Evolutionary conservation across 92 coral and sea anemone species (phyloP).

Genomic region (Phymanthus crucifer): DNA sequence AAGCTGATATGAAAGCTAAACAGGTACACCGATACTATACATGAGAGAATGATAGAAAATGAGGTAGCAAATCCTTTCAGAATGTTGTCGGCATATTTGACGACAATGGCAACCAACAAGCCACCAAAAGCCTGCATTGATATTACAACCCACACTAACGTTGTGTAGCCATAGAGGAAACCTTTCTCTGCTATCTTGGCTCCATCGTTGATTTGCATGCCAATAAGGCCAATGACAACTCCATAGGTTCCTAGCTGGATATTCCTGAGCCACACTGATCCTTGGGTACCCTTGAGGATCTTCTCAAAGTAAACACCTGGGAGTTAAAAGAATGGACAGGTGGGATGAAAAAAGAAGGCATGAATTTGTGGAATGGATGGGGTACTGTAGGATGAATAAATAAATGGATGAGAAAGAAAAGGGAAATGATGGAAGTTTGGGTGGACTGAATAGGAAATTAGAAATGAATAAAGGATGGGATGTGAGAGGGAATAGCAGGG

Average conservation of each 20-base stretch:
- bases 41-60: constrained; percentile 80
- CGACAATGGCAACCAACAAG: constrained; percentile 88
- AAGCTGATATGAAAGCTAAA: constrained; percentile 77
- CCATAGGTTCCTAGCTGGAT: constrained; percentile 86
- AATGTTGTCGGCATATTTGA: constrained; percentile 97
- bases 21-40: constrained; percentile 80
- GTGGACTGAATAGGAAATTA: too few relatives aligned
- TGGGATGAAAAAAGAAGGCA: too few relatives aligned
- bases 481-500: too few relatives aligned
- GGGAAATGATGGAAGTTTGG: too few relatives aligned
- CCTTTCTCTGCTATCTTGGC: constrained; percentile 78
- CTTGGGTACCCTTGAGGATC: constrained; percentile 82
- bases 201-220: constrained; percentile 93
- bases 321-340: neutral
- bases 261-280: constrained; percentile 88
- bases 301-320: constrained; percentile 98
- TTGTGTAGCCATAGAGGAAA: constrained; percentile 76
- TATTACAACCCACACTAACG: constrained; percentile 80
- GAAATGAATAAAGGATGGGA: too few relatives aligned
- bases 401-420: too few relatives aligned
- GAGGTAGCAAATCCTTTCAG: constrained; percentile 98
- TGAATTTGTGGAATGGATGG: too few relatives aligned
- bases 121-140: constrained; percentile 96
- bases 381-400: too few relatives aligned
- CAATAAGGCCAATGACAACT: constrained; percentile 70